Conservation (phyloP, 2,113 vertebrate species). For the Silurus meridionalis region DNA sequence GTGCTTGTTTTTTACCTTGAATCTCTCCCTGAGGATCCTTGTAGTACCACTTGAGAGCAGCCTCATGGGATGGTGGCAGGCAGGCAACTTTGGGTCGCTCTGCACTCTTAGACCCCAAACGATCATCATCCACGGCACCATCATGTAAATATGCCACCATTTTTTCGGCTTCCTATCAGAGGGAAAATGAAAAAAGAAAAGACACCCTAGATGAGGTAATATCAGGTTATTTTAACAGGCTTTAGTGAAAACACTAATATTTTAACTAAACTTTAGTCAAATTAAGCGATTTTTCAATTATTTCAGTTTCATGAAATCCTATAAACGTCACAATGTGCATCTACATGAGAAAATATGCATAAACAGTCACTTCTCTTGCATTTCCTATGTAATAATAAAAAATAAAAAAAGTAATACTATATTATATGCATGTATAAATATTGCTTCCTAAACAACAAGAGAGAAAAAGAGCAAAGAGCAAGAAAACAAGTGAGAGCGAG, state of each 20-base stretch:
- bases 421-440: too few species aligned
- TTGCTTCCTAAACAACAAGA: too few species aligned
- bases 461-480: too few species aligned
- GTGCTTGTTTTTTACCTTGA: constrained; percentile 79
- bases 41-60: constrained; percentile 98
- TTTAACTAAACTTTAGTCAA: too few species aligned
- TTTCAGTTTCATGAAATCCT: too few species aligned
- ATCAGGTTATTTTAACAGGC: neutral
- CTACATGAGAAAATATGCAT: too few species aligned
- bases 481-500: too few species aligned
- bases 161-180: constrained; percentile 93
- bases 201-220: neutral
- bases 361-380: too few species aligned
- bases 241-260: neutral
- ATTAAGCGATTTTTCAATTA: too few species aligned
- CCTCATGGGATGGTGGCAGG: constrained; percentile 84
- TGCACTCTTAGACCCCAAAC: constrained; percentile 81
- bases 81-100: constrained; percentile 85
- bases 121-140: constrained; percentile 87
- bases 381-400: too few species aligned
- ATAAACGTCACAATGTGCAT: too few species aligned
- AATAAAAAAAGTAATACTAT: too few species aligned
- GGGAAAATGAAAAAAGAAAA: neutral
- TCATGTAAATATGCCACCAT: constrained; percentile 99
- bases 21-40: constrained; percentile 99